phyloP scores from a whole-genome alignment of 1,140 invertebrate genomes.

The Acromyrmex charruanus region DNA sequence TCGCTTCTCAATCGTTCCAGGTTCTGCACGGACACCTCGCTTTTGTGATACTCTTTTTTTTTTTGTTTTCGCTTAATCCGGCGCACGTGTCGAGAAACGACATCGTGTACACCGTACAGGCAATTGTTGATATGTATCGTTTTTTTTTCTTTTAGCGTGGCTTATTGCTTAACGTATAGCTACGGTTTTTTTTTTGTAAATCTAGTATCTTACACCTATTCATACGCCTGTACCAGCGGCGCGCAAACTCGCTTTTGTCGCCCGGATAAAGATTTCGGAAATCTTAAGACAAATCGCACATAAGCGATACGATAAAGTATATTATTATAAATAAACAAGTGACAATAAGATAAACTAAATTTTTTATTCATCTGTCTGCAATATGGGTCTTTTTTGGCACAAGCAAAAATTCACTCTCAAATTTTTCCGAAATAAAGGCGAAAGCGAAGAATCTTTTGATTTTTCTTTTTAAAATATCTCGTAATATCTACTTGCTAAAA shows the following conservation, averaged over 20 bases:
- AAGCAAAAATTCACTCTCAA: no score
- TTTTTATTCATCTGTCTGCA: no score
- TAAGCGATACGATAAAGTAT: background rate
- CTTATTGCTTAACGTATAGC: constrained; percentile 75
- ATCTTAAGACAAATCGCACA: constrained; percentile 31
- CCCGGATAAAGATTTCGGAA: constrained; percentile 33
- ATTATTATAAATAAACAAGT: constrained; percentile 9
- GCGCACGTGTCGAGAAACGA: constrained; percentile 43
- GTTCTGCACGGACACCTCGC: constrained; percentile 39
- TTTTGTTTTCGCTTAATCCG: constrained; percentile 56
- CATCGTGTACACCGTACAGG: constrained; percentile 68
- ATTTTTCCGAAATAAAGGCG: no score
- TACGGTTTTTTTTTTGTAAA: constrained; percentile 51
- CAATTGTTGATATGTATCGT: constrained; percentile 82
- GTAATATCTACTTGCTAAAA: no score
- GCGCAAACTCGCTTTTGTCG: constrained; percentile 53
- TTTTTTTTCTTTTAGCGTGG: constrained; percentile 69
- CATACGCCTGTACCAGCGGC: constrained; percentile 53
- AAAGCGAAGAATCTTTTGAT: no score
- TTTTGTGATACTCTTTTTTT: constrained; percentile 6
- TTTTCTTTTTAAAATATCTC: no score
- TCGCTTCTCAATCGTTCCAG: constrained; percentile 55
- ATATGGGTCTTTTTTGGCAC: no score
- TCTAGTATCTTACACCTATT: constrained; percentile 51
- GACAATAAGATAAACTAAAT: background rate